These are phyloP conservation scores for Ptychadena robeensis DNA, from an alignment of 2,797 vertebrate genomes.

Conservation along the genomic window DNA sequence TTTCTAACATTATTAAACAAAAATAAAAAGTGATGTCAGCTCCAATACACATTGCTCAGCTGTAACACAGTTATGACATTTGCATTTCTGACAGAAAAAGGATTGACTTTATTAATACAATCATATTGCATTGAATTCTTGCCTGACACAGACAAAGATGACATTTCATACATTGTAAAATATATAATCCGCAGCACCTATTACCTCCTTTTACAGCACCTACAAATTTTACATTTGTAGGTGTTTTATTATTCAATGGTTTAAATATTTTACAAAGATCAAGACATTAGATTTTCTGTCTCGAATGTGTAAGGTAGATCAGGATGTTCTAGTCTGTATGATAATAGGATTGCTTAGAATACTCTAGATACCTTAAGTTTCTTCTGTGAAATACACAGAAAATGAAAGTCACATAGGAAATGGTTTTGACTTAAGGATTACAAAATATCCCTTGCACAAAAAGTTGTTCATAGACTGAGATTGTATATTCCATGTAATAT, in stretches of 20 bases:
- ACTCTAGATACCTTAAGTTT: not conserved
- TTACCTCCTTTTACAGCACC: conserved; percentile 31
- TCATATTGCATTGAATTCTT: conserved; percentile 44
- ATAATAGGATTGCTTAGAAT: conserved; percentile 37
- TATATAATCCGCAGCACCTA: conserved; percentile 23
- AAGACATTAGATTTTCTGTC: conserved; percentile 21
- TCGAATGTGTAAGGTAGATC: conserved; percentile 5
- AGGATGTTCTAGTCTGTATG: not conserved
- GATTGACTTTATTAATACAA: conserved; percentile 54
- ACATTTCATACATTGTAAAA: conserved; percentile 39
- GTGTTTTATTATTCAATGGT: conserved; percentile 48
- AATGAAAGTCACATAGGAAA: conserved; percentile 11
- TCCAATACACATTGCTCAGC: conserved; percentile 38
- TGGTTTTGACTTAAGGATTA: not conserved
- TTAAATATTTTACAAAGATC: conserved; percentile 54
- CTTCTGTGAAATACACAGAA: conserved; percentile 11
- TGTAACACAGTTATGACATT: conserved; percentile 43
- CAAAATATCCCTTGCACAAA: not conserved
- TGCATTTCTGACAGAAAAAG: conserved; percentile 53
- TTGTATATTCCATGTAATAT: no score
- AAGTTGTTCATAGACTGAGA: no score
- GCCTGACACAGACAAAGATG: conserved; percentile 22
- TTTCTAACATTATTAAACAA: conserved; percentile 18
- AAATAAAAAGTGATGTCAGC: conserved; percentile 34
- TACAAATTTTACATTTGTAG: conserved; percentile 53